phyloP scores from a whole-genome alignment of 1,140 invertebrate species.

The Babylonia areolata region DNA sequence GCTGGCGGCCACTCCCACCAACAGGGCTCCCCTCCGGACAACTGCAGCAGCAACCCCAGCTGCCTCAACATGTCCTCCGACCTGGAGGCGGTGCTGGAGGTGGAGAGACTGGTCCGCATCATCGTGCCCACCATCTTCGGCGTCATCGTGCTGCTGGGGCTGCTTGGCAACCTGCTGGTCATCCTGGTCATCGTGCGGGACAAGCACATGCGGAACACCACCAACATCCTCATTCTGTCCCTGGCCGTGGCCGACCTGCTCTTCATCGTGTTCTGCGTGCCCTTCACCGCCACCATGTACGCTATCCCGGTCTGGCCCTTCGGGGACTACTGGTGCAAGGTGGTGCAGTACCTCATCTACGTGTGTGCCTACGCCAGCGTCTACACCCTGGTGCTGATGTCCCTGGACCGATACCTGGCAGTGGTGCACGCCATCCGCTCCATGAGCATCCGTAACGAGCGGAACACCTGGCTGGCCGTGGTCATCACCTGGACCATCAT shows the following conservation, averaged over 20 bases:
- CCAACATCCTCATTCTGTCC: slow-evolving; percentile 92
- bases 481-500: slow-evolving; percentile 85
- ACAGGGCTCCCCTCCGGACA: neutral
- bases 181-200: slow-evolving; percentile 90
- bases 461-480: slow-evolving; percentile 85
- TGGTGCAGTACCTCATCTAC: slow-evolving; percentile 83
- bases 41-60: neutral
- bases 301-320: slow-evolving; percentile 86
- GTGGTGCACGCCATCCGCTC: slow-evolving; percentile 95
- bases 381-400: slow-evolving; percentile 96
- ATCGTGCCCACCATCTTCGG: slow-evolving; percentile 90
- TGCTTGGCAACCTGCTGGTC: slow-evolving; percentile 92
- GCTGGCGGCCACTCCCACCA: neutral
- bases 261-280: slow-evolving; percentile 97
- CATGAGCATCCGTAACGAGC: slow-evolving; percentile 90
- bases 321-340: slow-evolving; percentile 92
- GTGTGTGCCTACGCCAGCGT: slow-evolving; percentile 95
- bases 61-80: slow-evolving; percentile 19
- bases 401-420: slow-evolving; percentile 94
- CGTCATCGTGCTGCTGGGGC: slow-evolving; percentile 89
- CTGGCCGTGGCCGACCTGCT: slow-evolving; percentile 91
- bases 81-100: slow-evolving; percentile 21
- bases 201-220: slow-evolving; percentile 93
- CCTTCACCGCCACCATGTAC: slow-evolving; percentile 78
- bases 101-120: slow-evolving; percentile 62